These are phyloP conservation scores for Drosophila funebris DNA, from an alignment of 1,140 invertebrate genomes.

Conservation along the genomic window DNA sequence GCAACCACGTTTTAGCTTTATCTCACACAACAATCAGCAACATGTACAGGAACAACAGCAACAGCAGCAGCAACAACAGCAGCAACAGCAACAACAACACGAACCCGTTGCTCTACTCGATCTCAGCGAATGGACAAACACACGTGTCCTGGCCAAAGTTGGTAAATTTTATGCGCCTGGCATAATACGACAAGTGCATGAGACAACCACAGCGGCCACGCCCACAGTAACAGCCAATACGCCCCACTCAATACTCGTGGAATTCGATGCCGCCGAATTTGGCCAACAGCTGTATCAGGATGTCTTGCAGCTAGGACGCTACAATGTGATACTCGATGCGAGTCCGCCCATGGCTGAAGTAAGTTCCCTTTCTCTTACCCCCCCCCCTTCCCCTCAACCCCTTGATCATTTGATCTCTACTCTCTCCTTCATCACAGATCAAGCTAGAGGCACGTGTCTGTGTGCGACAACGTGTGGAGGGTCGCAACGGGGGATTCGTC, in stretches of 20 bases:
- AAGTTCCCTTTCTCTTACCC: conserved; percentile 35
- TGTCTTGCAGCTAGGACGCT: conserved; percentile 90
- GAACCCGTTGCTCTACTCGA: conserved; percentile 86
- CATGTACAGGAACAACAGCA: conserved; percentile 88
- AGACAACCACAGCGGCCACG: conserved; percentile 83
- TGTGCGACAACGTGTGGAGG: conserved; percentile 83
- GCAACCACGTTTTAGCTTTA: conserved; percentile 74
- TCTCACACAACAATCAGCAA: conserved; percentile 62
- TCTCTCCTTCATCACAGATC: conserved; percentile 74
- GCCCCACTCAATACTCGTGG: conserved; percentile 88
- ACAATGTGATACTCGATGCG: conserved; percentile 96
- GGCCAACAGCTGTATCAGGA: conserved; percentile 86
- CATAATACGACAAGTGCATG: conserved; percentile 85
- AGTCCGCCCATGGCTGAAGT: conserved; percentile 90
- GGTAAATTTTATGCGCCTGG: conserved; percentile 93
- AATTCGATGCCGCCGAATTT: conserved; percentile 88
- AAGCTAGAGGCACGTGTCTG: conserved; percentile 84
- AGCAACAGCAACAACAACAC: conserved; percentile 78
- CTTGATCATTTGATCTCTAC: too few species aligned
- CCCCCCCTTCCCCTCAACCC: too few species aligned
- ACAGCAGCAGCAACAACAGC: conserved; percentile 52
- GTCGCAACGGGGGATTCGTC: conserved; percentile 84
- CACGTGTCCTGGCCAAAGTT: conserved; percentile 94
- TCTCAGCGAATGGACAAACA: conserved; percentile 95
- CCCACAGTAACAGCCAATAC: conserved; percentile 41